phyloP scores from a whole-genome alignment of 2,113 vertebrate species.

The Gallinago media region DNA sequence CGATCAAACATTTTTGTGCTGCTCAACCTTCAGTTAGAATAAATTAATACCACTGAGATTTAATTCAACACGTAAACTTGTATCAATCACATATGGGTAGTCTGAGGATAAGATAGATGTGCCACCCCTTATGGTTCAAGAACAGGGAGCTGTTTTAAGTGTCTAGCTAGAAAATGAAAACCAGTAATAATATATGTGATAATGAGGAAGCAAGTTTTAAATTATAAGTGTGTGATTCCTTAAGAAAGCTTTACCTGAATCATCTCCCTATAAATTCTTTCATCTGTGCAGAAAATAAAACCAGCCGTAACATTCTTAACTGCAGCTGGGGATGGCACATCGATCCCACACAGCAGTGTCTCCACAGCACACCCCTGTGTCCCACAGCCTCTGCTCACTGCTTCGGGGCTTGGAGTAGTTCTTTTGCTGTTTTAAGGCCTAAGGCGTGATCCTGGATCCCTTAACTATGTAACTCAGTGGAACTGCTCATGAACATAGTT shows the following conservation, averaged over 20 bases:
- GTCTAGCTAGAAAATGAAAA: background rate
- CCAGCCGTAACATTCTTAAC: background rate
- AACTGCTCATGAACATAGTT: background rate
- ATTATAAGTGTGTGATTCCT: background rate
- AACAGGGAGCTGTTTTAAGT: background rate
- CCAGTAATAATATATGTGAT: background rate
- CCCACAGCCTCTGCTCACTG: background rate
- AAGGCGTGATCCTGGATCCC: background rate
- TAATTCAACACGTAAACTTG: background rate
- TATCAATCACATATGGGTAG: background rate
- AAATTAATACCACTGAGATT: background rate
- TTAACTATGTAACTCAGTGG: fast-evolving
- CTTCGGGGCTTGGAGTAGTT: background rate
- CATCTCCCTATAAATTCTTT: background rate
- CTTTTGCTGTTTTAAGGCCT: background rate
- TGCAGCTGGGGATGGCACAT: background rate
- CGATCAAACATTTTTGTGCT: background rate
- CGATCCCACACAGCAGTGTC: background rate
- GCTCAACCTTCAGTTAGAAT: background rate
- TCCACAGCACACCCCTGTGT: background rate
- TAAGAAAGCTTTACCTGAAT: background rate
- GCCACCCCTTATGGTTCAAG: background rate
- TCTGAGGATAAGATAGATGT: background rate
- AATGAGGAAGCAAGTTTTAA: background rate
- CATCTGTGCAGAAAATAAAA: background rate